phyloP scores from a whole-genome alignment of 2,113 vertebrate genomes.

The Ptilonorhynchus violaceus region DNA sequence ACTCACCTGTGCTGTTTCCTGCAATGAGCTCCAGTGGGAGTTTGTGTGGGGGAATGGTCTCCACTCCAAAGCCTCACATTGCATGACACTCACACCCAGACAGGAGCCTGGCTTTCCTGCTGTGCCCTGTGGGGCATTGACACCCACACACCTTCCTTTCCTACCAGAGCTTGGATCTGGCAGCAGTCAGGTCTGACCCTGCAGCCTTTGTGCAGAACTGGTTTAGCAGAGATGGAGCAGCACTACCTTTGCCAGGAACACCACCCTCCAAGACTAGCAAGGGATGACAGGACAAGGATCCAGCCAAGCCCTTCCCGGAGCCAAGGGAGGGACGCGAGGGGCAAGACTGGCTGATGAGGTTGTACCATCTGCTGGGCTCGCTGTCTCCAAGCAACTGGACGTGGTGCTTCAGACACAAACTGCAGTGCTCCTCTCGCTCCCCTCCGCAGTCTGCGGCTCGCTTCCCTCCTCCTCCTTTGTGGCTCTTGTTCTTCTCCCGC shows the following conservation, averaged over 20 bases:
- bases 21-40: background rate
- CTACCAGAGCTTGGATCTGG: background rate
- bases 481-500: background rate
- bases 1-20: background rate
- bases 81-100: background rate
- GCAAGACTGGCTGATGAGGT: background rate
- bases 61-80: background rate
- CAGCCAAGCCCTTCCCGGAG: background rate
- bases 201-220: background rate
- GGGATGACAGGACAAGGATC: background rate
- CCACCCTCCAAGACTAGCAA: background rate
- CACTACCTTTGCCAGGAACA: background rate
- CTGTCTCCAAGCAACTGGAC: background rate
- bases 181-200: background rate
- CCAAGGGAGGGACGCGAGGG: background rate
- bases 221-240: background rate
- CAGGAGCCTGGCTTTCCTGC: background rate
- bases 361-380: background rate
- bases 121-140: fast-evolving
- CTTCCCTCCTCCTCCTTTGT: background rate
- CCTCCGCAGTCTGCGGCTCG: fast-evolving
- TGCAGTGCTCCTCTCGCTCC: background rate
- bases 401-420: background rate
- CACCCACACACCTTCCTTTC: background rate
- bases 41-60: background rate